A percentile compares a stretch with the other conserved stretches of the same genome.
Evolutionary conservation across 1,140 invertebrate species (phyloP).

Genomic region (Caenorhabditis tropicalis): DNA sequence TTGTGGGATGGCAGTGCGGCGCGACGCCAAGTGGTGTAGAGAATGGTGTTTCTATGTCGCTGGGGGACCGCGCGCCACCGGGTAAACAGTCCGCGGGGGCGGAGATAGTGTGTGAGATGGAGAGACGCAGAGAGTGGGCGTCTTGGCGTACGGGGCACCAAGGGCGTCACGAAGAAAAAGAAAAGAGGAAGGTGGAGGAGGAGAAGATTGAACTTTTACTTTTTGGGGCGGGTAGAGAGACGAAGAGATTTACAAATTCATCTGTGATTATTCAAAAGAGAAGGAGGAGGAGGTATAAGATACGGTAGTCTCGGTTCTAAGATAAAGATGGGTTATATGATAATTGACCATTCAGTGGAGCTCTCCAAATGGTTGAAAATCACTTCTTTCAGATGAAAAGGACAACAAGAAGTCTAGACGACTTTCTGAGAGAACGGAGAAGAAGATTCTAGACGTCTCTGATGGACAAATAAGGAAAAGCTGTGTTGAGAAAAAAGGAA

Average conservation of each 20-base stretch:
- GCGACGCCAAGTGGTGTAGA: slow-evolving; percentile 15
- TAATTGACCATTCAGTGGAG: no score
- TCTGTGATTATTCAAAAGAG: no score
- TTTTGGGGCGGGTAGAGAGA: background rate
- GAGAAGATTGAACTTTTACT: background rate
- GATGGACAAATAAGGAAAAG: no score
- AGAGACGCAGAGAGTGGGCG: background rate
- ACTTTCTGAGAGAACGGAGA: background rate
- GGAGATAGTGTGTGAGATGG: background rate
- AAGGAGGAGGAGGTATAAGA: background rate
- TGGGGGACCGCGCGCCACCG: background rate
- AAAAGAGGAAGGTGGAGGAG: background rate
- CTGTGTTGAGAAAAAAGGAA: background rate
- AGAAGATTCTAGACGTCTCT: no score
- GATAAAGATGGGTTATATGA: no score
- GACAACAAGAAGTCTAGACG: no score
- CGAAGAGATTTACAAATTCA: no score
- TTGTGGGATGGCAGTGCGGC: background rate
- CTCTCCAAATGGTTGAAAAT: no score
- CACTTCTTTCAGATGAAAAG: no score
- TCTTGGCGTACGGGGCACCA: slow-evolving; percentile 23
- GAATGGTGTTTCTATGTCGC: background rate
- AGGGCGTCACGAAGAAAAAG: background rate
- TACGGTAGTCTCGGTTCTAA: no score
- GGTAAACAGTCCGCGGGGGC: background rate